These are phyloP conservation scores for Microcebus ravelobensis DNA, from an alignment of 2,113 vertebrate species.

Conservation along the genomic window DNA sequence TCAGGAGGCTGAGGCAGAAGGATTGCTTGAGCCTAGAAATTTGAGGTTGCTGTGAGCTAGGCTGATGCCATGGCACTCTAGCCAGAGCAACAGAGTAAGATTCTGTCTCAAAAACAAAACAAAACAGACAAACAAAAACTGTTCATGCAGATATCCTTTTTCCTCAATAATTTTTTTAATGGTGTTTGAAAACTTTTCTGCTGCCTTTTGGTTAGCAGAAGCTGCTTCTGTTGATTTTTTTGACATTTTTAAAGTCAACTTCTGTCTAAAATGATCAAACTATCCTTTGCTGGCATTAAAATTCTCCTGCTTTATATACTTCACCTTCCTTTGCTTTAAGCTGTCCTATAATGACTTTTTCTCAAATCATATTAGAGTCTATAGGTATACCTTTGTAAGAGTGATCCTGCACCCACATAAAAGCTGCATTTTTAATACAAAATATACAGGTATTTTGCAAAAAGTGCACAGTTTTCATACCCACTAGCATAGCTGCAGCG, in stretches of 20 bases:
- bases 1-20: no score
- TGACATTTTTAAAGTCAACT: neutral
- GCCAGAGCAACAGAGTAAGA: no score
- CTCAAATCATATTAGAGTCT: neutral
- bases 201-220: neutral
- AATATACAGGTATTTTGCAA: neutral
- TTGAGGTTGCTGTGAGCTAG: no score
- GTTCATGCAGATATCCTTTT: neutral
- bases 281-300: no score
- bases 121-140: neutral
- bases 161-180: no score
- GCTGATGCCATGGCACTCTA: no score
- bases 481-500: neutral
- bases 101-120: no score
- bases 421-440: neutral
- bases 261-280: no score
- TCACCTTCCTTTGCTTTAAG: neutral
- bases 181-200: neutral
- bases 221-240: neutral
- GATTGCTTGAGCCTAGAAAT: no score
- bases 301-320: neutral
- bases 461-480: neutral
- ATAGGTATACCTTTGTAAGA: neutral
- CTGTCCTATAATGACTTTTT: neutral
- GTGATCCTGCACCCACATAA: neutral